Percentiles rank a stretch among this genome's conserved stretches.
phyloP scores from a whole-genome alignment of 2,797 vertebrate species.

The Scleropages formosus region DNA sequence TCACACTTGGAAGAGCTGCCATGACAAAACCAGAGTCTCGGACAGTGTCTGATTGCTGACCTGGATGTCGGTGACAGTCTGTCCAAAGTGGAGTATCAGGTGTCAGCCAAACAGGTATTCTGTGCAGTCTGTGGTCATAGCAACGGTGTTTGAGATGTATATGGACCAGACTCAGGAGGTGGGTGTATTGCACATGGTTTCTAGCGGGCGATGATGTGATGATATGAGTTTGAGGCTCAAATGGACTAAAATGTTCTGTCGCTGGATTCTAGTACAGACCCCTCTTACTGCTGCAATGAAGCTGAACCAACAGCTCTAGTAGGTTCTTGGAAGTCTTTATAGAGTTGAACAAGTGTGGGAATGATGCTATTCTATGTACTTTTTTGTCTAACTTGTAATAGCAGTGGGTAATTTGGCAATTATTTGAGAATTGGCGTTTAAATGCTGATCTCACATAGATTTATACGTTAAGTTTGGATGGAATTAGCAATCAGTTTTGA shows the following conservation, averaged over 20 bases:
- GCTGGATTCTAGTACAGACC: not conserved
- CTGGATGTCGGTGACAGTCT: not conserved
- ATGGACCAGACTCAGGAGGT: not conserved
- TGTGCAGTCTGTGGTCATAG: constrained; percentile 10
- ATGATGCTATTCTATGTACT: too few species aligned
- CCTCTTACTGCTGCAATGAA: not conserved
- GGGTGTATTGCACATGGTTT: not conserved
- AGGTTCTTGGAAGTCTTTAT: too few species aligned
- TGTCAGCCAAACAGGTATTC: not conserved
- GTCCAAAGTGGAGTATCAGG: not conserved
- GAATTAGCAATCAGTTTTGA: too few species aligned
- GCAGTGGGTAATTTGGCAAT: too few species aligned
- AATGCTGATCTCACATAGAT: too few species aligned
- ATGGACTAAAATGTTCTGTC: not conserved
- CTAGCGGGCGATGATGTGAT: not conserved
- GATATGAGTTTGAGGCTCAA: not conserved
- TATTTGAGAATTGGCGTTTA: too few species aligned
- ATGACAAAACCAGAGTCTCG: not conserved
- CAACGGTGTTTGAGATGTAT: constrained; percentile 3
- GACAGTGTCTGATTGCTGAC: not conserved
- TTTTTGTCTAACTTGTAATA: too few species aligned
- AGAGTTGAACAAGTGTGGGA: too few species aligned
- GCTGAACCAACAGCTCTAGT: too few species aligned
- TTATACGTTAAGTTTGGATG: too few species aligned
- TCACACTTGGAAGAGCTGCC: constrained; percentile 19